Evolutionary conservation across 1,140 invertebrate species (phyloP).

Genomic region (Drosophila miranda): DNA sequence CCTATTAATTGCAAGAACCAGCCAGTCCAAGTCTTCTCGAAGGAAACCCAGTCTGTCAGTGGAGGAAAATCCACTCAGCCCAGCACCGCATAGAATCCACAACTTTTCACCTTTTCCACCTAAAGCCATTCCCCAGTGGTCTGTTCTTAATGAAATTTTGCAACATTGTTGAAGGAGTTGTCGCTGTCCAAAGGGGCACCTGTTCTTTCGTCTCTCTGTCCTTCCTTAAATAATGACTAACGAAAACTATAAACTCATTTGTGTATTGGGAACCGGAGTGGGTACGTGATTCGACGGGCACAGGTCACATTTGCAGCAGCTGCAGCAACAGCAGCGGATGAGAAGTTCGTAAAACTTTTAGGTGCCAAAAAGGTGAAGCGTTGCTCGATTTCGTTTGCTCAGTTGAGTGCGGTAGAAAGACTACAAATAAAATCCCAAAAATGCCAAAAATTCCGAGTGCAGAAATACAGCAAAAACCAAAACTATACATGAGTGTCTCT

Average conservation of each 20-base stretch:
- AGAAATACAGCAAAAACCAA: too few relatives aligned
- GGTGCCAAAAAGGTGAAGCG: not conserved
- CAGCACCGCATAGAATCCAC: slow-evolving; percentile 6
- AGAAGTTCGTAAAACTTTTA: slow-evolving; percentile 3
- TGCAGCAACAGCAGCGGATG: slow-evolving; percentile 23
- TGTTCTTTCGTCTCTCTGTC: not conserved
- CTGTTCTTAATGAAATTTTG: slow-evolving; percentile 60
- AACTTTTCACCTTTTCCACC: slow-evolving; percentile 26
- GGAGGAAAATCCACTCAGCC: too few relatives aligned
- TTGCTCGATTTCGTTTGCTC: not conserved
- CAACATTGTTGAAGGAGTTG: slow-evolving; percentile 52
- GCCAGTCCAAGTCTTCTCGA: slow-evolving; percentile 7
- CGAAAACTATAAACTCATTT: slow-evolving; percentile 66
- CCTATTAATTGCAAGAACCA: slow-evolving; percentile 65
- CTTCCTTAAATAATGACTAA: slow-evolving; percentile 52
- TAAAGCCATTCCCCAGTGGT: slow-evolving; percentile 4
- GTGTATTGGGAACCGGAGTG: slow-evolving; percentile 55
- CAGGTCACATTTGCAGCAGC: slow-evolving; percentile 7
- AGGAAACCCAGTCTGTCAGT: not conserved
- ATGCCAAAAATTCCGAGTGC: too few relatives aligned
- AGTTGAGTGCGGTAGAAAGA: too few relatives aligned
- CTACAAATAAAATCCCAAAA: too few relatives aligned
- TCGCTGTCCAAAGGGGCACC: slow-evolving; percentile 3
- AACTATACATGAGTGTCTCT: too few relatives aligned
- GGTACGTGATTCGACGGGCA: slow-evolving; percentile 40